A percentile compares a stretch with the other conserved stretches of the same genome.
phyloP scores from a whole-genome alignment of 2,888 invertebrate species.

The Protonemura montana region DNA sequence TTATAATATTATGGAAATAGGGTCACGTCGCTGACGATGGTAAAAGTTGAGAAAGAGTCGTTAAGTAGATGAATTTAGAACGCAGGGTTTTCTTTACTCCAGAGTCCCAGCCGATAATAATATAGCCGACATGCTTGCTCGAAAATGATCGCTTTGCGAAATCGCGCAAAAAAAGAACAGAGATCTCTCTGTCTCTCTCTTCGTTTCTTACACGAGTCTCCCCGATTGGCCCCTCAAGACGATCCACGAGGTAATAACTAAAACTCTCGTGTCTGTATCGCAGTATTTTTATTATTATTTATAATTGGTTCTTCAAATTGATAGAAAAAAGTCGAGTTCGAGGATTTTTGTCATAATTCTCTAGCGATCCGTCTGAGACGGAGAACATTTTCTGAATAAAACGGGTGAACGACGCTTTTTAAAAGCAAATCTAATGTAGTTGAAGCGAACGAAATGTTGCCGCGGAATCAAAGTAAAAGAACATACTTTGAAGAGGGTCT shows the following conservation, averaged over 20 bases:
- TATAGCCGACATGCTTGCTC: neutral
- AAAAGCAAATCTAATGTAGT: neutral
- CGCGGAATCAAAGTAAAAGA: neutral
- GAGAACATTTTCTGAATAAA: neutral
- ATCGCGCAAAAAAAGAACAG: neutral
- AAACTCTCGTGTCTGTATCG: neutral
- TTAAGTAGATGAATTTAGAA: slow-evolving; percentile 36
- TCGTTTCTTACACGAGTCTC: neutral
- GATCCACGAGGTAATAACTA: neutral
- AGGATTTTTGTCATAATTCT: neutral
- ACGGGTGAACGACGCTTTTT: neutral
- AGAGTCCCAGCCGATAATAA: slow-evolving; percentile 27
- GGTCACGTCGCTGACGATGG: slow-evolving; percentile 38
- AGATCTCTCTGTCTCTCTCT: neutral
- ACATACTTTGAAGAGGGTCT: neutral
- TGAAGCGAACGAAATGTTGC: neutral
- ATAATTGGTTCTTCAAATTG: neutral
- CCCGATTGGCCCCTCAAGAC: neutral
- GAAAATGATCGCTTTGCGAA: neutral
- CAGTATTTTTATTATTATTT: neutral
- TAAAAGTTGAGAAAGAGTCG: slow-evolving; percentile 35
- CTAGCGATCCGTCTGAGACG: neutral
- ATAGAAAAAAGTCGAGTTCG: neutral
- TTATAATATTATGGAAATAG: slow-evolving; percentile 27
- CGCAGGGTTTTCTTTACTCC: slow-evolving; percentile 34